phyloP scores from a whole-genome alignment of 1,140 invertebrate species.

The Euura saliciscinereae region DNA sequence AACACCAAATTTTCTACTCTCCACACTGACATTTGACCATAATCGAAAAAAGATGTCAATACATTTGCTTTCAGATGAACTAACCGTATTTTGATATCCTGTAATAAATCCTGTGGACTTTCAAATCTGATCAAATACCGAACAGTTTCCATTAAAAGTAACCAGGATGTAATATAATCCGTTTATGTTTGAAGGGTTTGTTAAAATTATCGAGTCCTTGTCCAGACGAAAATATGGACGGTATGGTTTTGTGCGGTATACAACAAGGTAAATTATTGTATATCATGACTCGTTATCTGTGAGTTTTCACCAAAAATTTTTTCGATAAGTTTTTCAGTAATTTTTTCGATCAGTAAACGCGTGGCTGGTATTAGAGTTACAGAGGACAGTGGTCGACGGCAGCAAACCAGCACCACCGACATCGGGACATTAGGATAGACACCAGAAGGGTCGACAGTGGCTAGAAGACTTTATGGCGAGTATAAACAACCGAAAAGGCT shows the following conservation, averaged over 20 bases:
- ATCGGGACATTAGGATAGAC: not conserved
- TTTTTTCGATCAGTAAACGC: conserved; percentile 26
- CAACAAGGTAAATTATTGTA: not conserved
- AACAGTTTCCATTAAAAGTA: too few relatives aligned
- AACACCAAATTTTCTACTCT: too few relatives aligned
- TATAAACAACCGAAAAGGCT: conserved; percentile 36
- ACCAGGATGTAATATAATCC: too few relatives aligned
- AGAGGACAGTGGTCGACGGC: conserved; percentile 15
- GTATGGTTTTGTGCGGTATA: not conserved
- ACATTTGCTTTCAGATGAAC: too few relatives aligned
- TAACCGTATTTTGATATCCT: too few relatives aligned
- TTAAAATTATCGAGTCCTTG: too few relatives aligned
- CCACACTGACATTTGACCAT: too few relatives aligned
- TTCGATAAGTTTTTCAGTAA: conserved; percentile 17
- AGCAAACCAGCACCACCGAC: not conserved
- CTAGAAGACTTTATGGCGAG: conserved; percentile 30
- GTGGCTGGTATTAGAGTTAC: conserved; percentile 22
- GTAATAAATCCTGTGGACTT: too few relatives aligned
- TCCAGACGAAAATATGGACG: not conserved
- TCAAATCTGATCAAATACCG: too few relatives aligned
- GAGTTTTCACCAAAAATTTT: not conserved
- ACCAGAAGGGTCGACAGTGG: conserved; percentile 10
- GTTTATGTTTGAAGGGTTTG: too few relatives aligned
- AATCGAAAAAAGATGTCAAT: too few relatives aligned
- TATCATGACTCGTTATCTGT: not conserved